phyloP scores from a whole-genome alignment of 2,797 vertebrate genomes.

The Lutjanus argentimaculatus region DNA sequence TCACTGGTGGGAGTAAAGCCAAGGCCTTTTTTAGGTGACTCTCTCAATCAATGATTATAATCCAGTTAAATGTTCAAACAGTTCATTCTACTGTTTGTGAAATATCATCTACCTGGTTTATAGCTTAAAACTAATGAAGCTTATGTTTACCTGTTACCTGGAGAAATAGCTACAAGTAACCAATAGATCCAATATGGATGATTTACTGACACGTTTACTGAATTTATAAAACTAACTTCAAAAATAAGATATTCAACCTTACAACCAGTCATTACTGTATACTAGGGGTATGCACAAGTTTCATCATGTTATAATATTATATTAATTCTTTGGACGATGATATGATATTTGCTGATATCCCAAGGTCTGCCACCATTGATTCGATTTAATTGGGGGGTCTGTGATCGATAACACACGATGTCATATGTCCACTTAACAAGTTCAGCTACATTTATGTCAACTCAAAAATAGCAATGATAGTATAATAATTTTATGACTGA shows the following conservation, averaged over 20 bases:
- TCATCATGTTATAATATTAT: too few species aligned
- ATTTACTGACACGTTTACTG: background rate
- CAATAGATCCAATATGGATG: background rate
- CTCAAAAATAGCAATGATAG: too few species aligned
- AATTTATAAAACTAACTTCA: background rate
- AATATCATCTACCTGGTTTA: background rate
- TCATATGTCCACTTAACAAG: too few species aligned
- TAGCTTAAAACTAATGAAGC: conserved; percentile 9
- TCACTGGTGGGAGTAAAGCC: background rate
- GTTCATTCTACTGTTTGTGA: background rate
- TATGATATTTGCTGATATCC: too few species aligned
- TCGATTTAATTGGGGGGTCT: too few species aligned
- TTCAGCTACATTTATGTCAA: too few species aligned
- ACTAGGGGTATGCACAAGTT: background rate
- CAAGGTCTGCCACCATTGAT: too few species aligned
- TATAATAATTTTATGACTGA: too few species aligned
- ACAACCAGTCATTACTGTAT: background rate
- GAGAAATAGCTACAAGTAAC: background rate
- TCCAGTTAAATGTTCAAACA: background rate
- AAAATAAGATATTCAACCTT: background rate
- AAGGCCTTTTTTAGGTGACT: background rate
- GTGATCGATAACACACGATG: too few species aligned
- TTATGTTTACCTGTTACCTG: background rate
- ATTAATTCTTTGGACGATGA: too few species aligned
- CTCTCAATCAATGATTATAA: conserved; percentile 12